Percentiles rank a stretch among this genome's conserved stretches.
Evolutionary conservation across 2,113 vertebrate genomes (phyloP).

Genomic region (Microcebus jonahi): DNA sequence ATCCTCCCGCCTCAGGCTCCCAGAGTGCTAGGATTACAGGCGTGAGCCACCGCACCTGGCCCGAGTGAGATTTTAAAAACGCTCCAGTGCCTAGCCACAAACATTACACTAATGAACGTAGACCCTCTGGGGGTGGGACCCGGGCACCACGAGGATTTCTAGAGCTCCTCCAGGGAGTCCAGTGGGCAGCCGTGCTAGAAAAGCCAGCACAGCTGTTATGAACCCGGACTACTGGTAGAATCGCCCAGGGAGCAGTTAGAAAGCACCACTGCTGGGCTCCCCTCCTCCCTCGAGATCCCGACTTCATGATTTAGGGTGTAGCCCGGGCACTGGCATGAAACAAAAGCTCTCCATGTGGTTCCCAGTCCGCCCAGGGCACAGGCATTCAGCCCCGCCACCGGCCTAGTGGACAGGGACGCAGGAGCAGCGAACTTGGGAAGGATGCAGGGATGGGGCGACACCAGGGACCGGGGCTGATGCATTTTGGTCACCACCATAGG

Average conservation of each 20-base stretch:
- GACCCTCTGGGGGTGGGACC: neutral
- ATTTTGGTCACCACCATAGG: neutral
- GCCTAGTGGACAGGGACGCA: neutral
- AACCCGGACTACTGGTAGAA: neutral
- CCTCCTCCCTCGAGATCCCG: neutral
- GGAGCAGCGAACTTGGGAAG: neutral
- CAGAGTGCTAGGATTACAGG: no score
- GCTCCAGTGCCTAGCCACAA: neutral
- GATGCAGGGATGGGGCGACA: accelerated
- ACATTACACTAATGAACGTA: neutral
- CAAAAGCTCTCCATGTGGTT: neutral
- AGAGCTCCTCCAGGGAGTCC: neutral
- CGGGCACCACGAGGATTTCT: neutral
- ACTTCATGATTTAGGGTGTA: neutral
- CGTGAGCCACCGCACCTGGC: no score
- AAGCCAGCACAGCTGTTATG: neutral
- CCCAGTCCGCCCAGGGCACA: neutral
- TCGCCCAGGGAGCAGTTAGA: neutral
- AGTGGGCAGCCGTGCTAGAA: neutral
- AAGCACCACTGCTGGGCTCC: neutral
- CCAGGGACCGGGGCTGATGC: neutral
- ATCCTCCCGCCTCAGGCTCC: no score
- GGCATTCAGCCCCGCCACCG: neutral
- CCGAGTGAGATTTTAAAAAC: neutral
- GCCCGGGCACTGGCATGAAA: neutral